Evolutionary conservation across 2,888 invertebrate species (phyloP), one percentile per base, ranked within the genome.

Genomic region (Drosophila nigricruria): DNA sequence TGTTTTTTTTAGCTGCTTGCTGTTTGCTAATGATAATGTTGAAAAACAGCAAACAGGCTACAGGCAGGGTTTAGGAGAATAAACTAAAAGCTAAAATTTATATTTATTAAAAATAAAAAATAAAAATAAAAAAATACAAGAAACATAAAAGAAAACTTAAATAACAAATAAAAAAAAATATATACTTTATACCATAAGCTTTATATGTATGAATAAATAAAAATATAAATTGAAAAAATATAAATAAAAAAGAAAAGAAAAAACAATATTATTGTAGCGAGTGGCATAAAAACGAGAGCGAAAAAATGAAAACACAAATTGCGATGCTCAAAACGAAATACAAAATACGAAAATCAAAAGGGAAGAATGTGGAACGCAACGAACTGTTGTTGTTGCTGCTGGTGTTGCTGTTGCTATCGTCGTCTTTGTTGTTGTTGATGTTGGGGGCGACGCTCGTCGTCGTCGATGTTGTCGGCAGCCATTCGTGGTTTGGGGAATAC

Each of bases 401-500:
- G 58, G 64, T 73, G 74, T 5, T 23, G 23, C 14, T 43, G 5
- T 6, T 60, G 42, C 18, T 54, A 38, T n/a, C 59, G 38, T 20
- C 40, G 59, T 50, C 61, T 45, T 45, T 2, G 40, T 65, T 65
- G 59, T 43, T 77, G 59, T 43, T 78, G 42, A 40, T 60, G 60
- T 70, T 76, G 80, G 80, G 78, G 80, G 80, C 73, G 78, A 80
- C 63, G 77, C 47, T 50, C 54, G 20, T 5, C 20, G 12, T 42
- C 42, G 42, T 10, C 20, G 42, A 12, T 30, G 74, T 50, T 43
- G 65, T 60, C 77, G 62, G 68, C 54, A 63, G 71, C 71, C 67
- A 82, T 78, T 82, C 81, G 81, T 84, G 82, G 82, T 84, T 85
- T 87, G 88, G 88, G 85, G 88, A 85, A 85, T 85, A 89, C 89